A percentile compares a stretch with the other conserved stretches of the same genome.
These are phyloP conservation scores for Xenus cinereus DNA, from an alignment of 2,113 vertebrate species.

Conservation along the genomic window DNA sequence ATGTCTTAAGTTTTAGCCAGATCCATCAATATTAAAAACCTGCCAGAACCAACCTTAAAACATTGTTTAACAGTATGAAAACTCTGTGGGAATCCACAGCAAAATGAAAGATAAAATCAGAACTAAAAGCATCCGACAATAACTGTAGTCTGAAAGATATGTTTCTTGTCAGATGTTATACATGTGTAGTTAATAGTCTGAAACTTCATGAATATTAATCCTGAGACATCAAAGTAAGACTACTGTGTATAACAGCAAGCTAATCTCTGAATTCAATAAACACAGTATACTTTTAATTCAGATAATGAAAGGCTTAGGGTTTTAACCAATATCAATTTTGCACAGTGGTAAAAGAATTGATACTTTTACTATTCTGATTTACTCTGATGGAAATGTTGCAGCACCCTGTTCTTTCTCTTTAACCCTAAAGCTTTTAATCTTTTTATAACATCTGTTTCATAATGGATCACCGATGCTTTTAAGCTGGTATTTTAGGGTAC, in stretches of 20 bases:
- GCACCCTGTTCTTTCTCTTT: background rate
- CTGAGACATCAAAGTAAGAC: background rate
- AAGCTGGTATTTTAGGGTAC: background rate
- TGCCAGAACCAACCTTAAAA: background rate
- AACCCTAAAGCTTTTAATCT: background rate
- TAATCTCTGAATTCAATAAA: slow-evolving; percentile 31
- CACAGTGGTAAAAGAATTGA: background rate
- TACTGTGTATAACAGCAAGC: background rate
- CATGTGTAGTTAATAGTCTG: slow-evolving; percentile 17
- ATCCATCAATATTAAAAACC: background rate
- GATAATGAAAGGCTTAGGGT: slow-evolving; percentile 45
- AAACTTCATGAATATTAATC: slow-evolving; percentile 53
- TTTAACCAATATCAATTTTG: background rate
- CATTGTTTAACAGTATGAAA: background rate
- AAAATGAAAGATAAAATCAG: slow-evolving; percentile 18
- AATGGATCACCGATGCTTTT: background rate
- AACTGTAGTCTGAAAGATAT: background rate
- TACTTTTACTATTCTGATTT: background rate
- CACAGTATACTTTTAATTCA: slow-evolving; percentile 45
- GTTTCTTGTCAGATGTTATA: background rate
- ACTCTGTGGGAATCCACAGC: background rate
- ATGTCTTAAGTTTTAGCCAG: background rate
- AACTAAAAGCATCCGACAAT: background rate
- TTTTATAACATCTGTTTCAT: background rate
- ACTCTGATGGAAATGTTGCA: background rate